Evolutionary conservation across 2,888 invertebrate genomes (phyloP).

Genomic region (Scelioninae gen. 2): DNA sequence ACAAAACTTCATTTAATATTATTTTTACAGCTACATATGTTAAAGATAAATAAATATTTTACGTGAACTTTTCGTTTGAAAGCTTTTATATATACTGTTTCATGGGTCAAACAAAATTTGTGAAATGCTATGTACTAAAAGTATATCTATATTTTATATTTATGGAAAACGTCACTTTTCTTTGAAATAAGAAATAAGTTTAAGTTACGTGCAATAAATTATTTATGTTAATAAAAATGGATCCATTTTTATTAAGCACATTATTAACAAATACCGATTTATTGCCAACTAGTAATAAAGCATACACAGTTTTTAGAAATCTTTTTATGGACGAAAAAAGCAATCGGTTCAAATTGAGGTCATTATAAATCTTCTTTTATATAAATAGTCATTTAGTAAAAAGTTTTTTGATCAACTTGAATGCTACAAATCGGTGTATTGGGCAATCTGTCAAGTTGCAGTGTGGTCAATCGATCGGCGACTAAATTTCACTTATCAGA

Average conservation of each 20-base stretch:
- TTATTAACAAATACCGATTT: conserved; percentile 30
- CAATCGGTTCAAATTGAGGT: conserved; percentile 35
- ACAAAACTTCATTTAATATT: conserved; percentile 2
- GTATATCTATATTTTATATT: background rate
- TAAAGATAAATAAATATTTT: conserved; percentile 8
- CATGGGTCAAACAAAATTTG: conserved; percentile 13
- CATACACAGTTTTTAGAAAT: conserved; percentile 21
- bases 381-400: conserved; percentile 43
- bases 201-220: too few species aligned
- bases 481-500: conserved; percentile 41
- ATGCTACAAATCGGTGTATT: conserved; percentile 31
- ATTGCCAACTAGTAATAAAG: conserved; percentile 3
- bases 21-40: conserved; percentile 8
- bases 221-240: background rate
- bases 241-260: background rate
- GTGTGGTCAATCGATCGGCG: conserved; percentile 37
- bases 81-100: conserved; percentile 25
- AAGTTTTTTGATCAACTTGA: conserved; percentile 41
- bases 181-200: too few species aligned
- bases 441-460: conserved; percentile 41
- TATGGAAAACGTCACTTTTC: too few species aligned
- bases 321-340: conserved; percentile 33
- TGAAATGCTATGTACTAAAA: background rate
- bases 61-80: conserved; percentile 13
- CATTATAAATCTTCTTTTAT: conserved; percentile 39